phyloP scores from a whole-genome alignment of 2,888 invertebrate genomes.

The Slavum lentiscoides region DNA sequence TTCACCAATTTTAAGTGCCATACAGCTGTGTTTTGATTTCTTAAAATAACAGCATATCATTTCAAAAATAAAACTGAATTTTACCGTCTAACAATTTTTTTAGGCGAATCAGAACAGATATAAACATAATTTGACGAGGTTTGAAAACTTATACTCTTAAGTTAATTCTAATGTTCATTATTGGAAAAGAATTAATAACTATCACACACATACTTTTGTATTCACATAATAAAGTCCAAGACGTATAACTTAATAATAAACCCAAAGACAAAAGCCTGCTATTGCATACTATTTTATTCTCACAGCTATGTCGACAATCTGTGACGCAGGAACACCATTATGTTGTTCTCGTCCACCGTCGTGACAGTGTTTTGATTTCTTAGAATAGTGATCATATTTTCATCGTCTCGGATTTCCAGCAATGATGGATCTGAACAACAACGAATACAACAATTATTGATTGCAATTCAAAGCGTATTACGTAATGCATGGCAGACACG shows the following conservation, averaged over 20 bases:
- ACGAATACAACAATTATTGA: background rate
- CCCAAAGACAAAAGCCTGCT: background rate
- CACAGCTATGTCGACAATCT: slow-evolving; percentile 1
- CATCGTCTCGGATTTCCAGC: slow-evolving; percentile 54
- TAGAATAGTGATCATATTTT: slow-evolving; percentile 54
- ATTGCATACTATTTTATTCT: background rate
- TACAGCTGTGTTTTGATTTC: no score
- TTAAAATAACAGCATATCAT: no score
- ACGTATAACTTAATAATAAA: slow-evolving; percentile 7
- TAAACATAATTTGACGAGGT: slow-evolving; percentile 6
- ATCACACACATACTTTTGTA: slow-evolving; percentile 24
- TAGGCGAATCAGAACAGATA: background rate
- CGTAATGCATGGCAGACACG: background rate
- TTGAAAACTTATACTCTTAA: slow-evolving; percentile 1
- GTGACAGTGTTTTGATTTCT: slow-evolving; percentile 31
- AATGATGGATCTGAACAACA: slow-evolving; percentile 51
- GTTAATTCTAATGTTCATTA: slow-evolving; percentile 4
- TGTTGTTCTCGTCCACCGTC: slow-evolving; percentile 20
- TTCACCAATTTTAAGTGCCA: no score
- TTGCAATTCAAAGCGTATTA: background rate
- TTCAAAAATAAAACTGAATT: no score
- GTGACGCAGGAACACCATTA: slow-evolving; percentile 9
- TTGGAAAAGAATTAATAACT: slow-evolving; percentile 28
- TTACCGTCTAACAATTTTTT: background rate
- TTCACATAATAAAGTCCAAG: background rate